Conservation (phyloP, 37 sponge, comb jelly and placozoan genomes). For the Halichondria panicea region DNA sequence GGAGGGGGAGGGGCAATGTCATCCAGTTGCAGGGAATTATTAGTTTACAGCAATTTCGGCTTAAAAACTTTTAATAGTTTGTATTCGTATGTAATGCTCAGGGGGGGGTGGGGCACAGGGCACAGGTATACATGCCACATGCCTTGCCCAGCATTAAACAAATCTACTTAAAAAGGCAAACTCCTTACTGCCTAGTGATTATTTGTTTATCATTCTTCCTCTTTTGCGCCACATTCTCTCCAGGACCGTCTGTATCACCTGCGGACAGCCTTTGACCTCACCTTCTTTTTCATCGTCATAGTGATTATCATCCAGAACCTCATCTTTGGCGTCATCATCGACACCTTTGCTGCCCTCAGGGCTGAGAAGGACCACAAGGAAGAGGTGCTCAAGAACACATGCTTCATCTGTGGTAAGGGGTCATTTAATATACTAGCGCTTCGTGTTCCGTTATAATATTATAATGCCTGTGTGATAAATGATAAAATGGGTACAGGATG, state of each 20-base stretch:
- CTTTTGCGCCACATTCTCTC: neutral
- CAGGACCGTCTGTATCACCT: constrained; percentile 74
- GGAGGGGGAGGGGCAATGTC: neutral
- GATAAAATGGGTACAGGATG: too few species aligned
- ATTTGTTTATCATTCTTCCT: too few species aligned
- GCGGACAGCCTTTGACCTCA: constrained; percentile 85
- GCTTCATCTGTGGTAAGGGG: constrained; percentile 94
- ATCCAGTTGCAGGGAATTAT: neutral
- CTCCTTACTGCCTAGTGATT: too few species aligned
- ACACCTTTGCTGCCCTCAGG: constrained; percentile 98
- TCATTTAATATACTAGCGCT: neutral
- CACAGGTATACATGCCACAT: too few species aligned
- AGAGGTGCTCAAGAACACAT: constrained; percentile 87
- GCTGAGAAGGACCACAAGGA: constrained; percentile 86
- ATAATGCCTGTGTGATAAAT: too few species aligned
- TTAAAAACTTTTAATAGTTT: too few species aligned
- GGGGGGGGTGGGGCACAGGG: too few species aligned
- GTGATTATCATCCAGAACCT: constrained; percentile 98
- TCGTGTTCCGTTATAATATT: neutral
- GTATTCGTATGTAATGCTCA: too few species aligned
- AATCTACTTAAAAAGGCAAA: too few species aligned
- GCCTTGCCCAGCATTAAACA: too few species aligned
- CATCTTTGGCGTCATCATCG: constrained; percentile 99
- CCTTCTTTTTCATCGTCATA: constrained; percentile 92
- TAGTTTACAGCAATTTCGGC: too few species aligned